Evolutionary conservation across 1,140 invertebrate species (phyloP), one percentile per base, ranked within the genome.

Genomic region (Drosophila kohkoa): DNA sequence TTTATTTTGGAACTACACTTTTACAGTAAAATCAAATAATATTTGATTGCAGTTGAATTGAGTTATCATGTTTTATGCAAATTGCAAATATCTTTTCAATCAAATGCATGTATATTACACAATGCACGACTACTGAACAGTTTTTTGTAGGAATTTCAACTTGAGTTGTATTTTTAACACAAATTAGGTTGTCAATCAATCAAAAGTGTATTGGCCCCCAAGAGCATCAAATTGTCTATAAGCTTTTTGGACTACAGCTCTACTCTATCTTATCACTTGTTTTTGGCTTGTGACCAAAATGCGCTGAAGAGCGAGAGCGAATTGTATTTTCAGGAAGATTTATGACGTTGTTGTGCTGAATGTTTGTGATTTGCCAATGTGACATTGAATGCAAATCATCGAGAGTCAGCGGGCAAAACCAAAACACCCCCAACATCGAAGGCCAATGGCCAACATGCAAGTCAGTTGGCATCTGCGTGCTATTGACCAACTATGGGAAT

Each of bases 391-490:
- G 13, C 52, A 10, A 58, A 57, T 68, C 45, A 25, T 25, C 20
- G 10, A 15, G 48, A 60, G 46, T 51, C 55, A 69, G 52, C 4
- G 8, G 45, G 11, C 32, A 10, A 11, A 7, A 15, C n/a, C 11
- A 54, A 0, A 54, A 54, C 51, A 54, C 45, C 45, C 32, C 59
- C 60, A 55, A 38, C 63, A 76, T 60, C 43, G 69, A 77, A 75
- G 75, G 71, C 71, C 75, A 59, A 35, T 69, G 58, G 30, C 46
- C 57, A 15, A 67, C 51, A 32, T 25, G 20, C 32, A n/a, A 67
- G 68, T 79, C 77, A 69, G 54, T 79, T 57, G 67, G 30, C 64
- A 77, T 71, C 75, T 71, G 71, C 76, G 72, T 79, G 76, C 62
- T 58, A 60, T 55, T 73, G 75, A 63, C 72, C 75, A 77, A 74